Conservation (phyloP, 2,888 invertebrate genomes). For the Tineola bisselliella region DNA sequence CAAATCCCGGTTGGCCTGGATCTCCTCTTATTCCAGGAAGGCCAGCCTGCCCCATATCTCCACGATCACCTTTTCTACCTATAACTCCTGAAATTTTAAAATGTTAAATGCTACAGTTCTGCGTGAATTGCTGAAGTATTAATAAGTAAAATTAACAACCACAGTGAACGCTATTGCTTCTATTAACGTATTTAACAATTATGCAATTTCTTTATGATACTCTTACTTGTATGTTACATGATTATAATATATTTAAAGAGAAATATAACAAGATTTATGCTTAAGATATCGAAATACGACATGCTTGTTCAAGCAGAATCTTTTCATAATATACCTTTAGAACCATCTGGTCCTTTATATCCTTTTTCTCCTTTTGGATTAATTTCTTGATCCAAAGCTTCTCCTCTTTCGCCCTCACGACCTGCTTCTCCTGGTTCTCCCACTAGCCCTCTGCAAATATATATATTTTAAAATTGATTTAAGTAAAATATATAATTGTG, state of each 20-base stretch:
- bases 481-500: not conserved
- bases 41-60: slow-evolving; percentile 45
- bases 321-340: slow-evolving; percentile 43
- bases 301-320: too few relatives aligned
- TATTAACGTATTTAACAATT: too few relatives aligned
- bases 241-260: too few relatives aligned
- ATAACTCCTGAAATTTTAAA: slow-evolving; percentile 22
- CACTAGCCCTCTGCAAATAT: not conserved
- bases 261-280: too few relatives aligned
- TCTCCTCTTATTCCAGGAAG: slow-evolving; percentile 38
- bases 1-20: slow-evolving; percentile 43
- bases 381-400: slow-evolving; percentile 31
- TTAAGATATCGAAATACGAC: too few relatives aligned
- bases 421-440: slow-evolving; percentile 61
- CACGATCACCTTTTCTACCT: slow-evolving; percentile 39
- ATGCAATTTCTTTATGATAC: too few relatives aligned
- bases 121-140: not conserved
- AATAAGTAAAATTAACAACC: not conserved
- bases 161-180: too few relatives aligned
- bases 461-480: not conserved
- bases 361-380: slow-evolving; percentile 67
- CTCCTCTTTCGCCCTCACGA: slow-evolving; percentile 41
- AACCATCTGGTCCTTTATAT: slow-evolving; percentile 47
- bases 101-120: too few relatives aligned
- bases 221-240: too few relatives aligned